Percentiles rank a stretch among this genome's conserved stretches.
Conservation (phyloP, 92 coral and sea anemone genomes). For the Pocillopora grandis region DNA sequence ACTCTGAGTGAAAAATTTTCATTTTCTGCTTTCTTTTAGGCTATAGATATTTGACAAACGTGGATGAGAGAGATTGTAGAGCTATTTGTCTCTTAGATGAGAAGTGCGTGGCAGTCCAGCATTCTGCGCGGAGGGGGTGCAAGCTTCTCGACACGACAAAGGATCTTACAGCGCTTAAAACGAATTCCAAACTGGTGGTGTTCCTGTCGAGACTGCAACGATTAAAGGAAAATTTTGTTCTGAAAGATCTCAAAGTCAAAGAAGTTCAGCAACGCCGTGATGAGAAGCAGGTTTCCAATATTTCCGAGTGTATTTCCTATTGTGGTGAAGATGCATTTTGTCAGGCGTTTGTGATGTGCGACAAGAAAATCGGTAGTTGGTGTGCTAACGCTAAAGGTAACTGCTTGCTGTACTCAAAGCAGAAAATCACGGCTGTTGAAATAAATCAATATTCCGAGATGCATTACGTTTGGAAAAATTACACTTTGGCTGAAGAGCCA, state of each 20-base stretch:
- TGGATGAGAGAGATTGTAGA: conserved; percentile 39
- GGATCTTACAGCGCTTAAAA: not conserved
- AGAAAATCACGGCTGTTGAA: no score
- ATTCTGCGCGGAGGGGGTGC: not conserved
- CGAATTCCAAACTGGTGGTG: conserved; percentile 9
- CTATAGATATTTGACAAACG: conserved; percentile 25
- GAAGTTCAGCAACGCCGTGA: not conserved
- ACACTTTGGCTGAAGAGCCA: no score
- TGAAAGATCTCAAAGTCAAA: conserved; percentile 20
- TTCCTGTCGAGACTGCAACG: conserved; percentile 47
- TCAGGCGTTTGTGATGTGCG: conserved; percentile 33
- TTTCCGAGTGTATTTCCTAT: not conserved
- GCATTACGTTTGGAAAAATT: no score
- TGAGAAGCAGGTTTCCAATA: not conserved
- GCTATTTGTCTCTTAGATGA: conserved; percentile 45
- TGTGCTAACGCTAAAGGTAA: no score
- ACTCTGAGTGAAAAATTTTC: not conserved
- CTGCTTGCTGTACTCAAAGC: no score
- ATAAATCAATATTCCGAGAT: no score
- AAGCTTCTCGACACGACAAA: conserved; percentile 2
- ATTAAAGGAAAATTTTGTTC: conserved; percentile 20
- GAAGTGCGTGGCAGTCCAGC: conserved; percentile 36
- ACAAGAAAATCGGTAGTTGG: no score
- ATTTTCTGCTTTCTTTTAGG: conserved; percentile 12
- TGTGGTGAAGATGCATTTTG: conserved; percentile 38